Base-by-base conservation (phyloP, 2,797 vertebrate genomes). In the Oreonectes daqikongensis region DNA sequence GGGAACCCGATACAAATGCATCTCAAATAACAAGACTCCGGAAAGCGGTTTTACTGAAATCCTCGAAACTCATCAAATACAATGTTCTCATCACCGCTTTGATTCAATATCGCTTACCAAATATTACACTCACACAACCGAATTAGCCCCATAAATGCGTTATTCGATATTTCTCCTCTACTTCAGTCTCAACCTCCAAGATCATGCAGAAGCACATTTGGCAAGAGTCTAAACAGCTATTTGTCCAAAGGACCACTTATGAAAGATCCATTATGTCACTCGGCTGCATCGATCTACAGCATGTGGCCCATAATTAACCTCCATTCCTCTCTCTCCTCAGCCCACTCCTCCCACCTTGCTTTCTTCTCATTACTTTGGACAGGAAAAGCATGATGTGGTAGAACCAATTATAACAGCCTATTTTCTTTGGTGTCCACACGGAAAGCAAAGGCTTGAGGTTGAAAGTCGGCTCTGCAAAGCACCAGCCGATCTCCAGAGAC, bases 401-500 rank as follows among this genome's bases (percentile, higher is more conserved):
- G 67, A 42, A 50, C 74, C 76, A 74, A 77, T 81, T 78, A 76
- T 66, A 77, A 74, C 35, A 75, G 77, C 30, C 74, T 77, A 63
- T 79, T 79, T 71, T 73, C 50, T 72, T 44, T 68, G 17, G 40
- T 57, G 67, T 20, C 40, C 68, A 46, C 57, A 61, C 26, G 28
- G 59, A 17, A 48, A 69, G 72, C 28, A 53, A 75, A 81, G 66
- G 44, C 70, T 72, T 67, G 66, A 75, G 65, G 66, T 52, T 48
- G 53, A 68, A 63, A 76, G 46, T 69, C 77, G 30, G 26, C 78
- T 64, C 40, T 72, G 64, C 22, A 77, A 80, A 76, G 69, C 53
- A 32, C 20, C 38, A 57, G 46, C 38, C 28, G n/a, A 61, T 74
- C 66, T 71, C 50, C 30, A 68, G 71, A 72, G 55, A 84, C 42